Base-by-base conservation (phyloP, 2,888 invertebrate genomes). In the Drosophila dives region DNA sequence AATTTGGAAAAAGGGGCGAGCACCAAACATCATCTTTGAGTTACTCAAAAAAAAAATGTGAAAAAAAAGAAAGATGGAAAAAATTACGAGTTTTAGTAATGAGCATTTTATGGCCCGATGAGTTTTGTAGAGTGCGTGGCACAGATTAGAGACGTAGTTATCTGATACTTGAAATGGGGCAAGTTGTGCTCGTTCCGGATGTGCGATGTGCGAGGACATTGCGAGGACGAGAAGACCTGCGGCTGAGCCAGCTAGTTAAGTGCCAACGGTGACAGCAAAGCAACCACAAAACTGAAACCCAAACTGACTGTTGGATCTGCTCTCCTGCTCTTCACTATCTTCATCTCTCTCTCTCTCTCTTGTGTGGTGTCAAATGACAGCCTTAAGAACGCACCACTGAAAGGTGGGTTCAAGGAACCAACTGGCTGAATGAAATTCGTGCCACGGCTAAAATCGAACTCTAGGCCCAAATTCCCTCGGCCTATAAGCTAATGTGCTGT, bases 351-450 rank as follows among this genome's bases (percentile, higher is more conserved):
- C 29, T 33, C 20, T 15, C 1, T 2, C 34, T 1, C n/a, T 12
- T 42, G 49, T 48, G n/a, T 54, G 84, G 86, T 88, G 78, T 87
- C 88, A 72, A 79, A 81, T 88, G 77, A 86, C 87, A 78, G 73
- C 60, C 34, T 29, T 34, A 65, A 72, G 67, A 71, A 75, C 60
- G 62, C 49, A 49, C 51, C 38, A 34, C 33, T 53, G 55, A 20
- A 63, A 77, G 63, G 75, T 79, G 61, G 74, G 75, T 72, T 75
- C 73, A 75, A 80, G 75, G 66, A 67, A 84, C 71, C 68, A 70
- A 51, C 65, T 29, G 58, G 54, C n/a, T 29, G 49, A 56, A 53
- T 42, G 38, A 64, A 64, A 23, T 77, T 67, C 51, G 77, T 69
- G 77, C 51, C 69, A 56, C 32, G 45, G 33, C 77, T 63, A 65